phyloP scores from a whole-genome alignment of 2,888 invertebrate genomes.

The Gasteruption jaculator region DNA sequence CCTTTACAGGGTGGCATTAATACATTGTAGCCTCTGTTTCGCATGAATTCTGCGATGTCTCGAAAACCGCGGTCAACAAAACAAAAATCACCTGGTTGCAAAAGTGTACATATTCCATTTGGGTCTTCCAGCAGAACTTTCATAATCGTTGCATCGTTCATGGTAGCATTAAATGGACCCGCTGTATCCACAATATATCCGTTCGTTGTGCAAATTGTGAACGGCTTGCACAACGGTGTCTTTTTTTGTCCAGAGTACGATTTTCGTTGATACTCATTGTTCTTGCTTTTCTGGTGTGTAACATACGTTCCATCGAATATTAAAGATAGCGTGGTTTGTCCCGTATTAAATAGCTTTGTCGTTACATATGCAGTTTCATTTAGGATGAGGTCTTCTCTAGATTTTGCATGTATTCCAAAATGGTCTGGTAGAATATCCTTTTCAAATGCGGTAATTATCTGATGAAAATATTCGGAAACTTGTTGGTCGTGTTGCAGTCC shows the following conservation, averaged over 20 bases:
- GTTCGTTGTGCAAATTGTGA: slow-evolving; percentile 25
- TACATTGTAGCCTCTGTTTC: slow-evolving; percentile 19
- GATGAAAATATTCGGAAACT: slow-evolving; percentile 13
- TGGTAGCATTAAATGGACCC: slow-evolving; percentile 21
- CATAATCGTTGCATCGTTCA: slow-evolving; percentile 27
- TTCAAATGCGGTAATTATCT: slow-evolving; percentile 15
- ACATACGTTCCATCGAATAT: slow-evolving; percentile 14
- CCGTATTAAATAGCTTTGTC: slow-evolving; percentile 3
- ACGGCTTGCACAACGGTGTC: slow-evolving; percentile 25
- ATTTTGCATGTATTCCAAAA: slow-evolving; percentile 9
- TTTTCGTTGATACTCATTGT: slow-evolving; percentile 12
- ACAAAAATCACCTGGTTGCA: slow-evolving; percentile 22
- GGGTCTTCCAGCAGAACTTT: slow-evolving; percentile 18
- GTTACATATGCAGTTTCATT: slow-evolving; percentile 13
- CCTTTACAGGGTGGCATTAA: slow-evolving; percentile 31
- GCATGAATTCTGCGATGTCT: slow-evolving; percentile 21
- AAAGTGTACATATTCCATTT: slow-evolving; percentile 17
- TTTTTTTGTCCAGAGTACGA: slow-evolving; percentile 22
- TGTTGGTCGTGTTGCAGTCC: slow-evolving; percentile 12
- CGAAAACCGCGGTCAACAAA: slow-evolving; percentile 31
- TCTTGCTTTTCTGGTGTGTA: slow-evolving; percentile 10
- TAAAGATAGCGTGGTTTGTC: too few species aligned
- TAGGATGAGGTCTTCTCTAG: slow-evolving; percentile 12
- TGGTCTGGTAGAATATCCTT: slow-evolving; percentile 12
- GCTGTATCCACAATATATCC: slow-evolving; percentile 25